Percentiles rank a stretch among this genome's conserved stretches.
These are phyloP conservation scores for Sturnus vulgaris DNA, from an alignment of 2,113 vertebrate species.

Conservation along the genomic window DNA sequence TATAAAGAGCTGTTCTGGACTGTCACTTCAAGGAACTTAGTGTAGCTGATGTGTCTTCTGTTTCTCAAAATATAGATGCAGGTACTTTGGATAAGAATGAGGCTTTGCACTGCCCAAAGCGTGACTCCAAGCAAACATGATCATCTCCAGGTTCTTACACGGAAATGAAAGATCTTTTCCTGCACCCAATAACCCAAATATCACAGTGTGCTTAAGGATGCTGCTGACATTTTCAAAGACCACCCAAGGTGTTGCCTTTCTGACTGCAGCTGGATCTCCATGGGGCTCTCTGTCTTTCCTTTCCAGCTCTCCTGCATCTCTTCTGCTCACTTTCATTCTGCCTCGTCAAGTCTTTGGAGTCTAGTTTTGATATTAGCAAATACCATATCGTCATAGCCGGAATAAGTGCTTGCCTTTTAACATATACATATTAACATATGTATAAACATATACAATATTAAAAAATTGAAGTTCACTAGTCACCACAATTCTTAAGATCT, in stretches of 20 bases:
- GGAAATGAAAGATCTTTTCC: constrained; percentile 26
- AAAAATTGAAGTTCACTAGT: constrained; percentile 69
- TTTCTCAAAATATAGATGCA: background rate
- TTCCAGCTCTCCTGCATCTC: background rate
- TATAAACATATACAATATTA: constrained; percentile 58
- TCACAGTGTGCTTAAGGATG: constrained; percentile 64
- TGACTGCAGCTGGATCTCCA: constrained; percentile 54
- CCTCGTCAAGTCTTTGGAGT: constrained; percentile 43
- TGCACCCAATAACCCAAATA: constrained; percentile 69
- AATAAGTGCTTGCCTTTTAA: constrained; percentile 72
- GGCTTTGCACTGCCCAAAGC: background rate
- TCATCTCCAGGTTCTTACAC: constrained; percentile 24
- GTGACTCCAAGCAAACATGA: background rate
- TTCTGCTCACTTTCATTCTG: constrained; percentile 55
- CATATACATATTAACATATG: no score
- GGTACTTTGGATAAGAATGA: background rate
- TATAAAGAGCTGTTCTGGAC: background rate
- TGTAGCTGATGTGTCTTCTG: background rate
- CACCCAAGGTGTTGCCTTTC: constrained; percentile 64
- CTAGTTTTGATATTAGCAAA: constrained; percentile 63
- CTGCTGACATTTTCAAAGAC: constrained; percentile 75
- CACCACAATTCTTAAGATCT: constrained; percentile 45
- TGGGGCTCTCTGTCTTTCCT: constrained; percentile 25
- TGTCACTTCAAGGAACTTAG: background rate
- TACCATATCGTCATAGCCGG: constrained; percentile 62